Conservation (phyloP, 2,113 vertebrate genomes). For the Nesoenas mayeri region DNA sequence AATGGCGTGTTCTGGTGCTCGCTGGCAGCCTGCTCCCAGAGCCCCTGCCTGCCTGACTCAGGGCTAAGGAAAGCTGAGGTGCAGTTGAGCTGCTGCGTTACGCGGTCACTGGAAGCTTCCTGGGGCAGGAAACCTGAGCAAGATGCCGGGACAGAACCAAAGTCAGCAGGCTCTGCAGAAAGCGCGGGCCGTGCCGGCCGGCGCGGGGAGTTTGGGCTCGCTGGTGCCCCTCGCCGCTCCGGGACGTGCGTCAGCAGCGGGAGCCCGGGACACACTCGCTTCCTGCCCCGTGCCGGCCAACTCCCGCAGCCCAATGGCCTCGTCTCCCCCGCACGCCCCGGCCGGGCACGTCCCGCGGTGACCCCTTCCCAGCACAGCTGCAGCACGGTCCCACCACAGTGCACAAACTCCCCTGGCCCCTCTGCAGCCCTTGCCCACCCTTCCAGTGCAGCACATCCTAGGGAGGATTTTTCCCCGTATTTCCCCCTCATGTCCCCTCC, state of each 20-base stretch:
- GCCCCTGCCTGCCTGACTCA: neutral
- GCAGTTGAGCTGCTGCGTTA: neutral
- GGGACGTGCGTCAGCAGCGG: neutral
- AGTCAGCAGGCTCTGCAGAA: fast-evolving
- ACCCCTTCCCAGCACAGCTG: fast-evolving
- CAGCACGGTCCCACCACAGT: fast-evolving
- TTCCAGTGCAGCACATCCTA: neutral
- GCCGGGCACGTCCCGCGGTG: fast-evolving
- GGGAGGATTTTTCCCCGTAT: neutral
- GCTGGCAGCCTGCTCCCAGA: neutral
- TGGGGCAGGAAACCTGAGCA: neutral
- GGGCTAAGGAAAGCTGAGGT: neutral
- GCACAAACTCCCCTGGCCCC: neutral
- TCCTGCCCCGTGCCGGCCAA: fast-evolving
- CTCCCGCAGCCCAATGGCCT: neutral
- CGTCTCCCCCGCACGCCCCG: fast-evolving
- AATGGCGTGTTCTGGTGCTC: neutral
- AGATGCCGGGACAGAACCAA: neutral
- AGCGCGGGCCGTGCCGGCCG: fast-evolving
- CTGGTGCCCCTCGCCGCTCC: too few relatives aligned
- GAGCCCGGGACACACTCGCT: neutral
- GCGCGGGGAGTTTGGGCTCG: neutral
- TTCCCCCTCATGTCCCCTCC: too few relatives aligned
- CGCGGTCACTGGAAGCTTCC: neutral
- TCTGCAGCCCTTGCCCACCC: fast-evolving